Evolutionary conservation across 2,888 invertebrate genomes (phyloP).

Genomic region (Vanessa cardui): DNA sequence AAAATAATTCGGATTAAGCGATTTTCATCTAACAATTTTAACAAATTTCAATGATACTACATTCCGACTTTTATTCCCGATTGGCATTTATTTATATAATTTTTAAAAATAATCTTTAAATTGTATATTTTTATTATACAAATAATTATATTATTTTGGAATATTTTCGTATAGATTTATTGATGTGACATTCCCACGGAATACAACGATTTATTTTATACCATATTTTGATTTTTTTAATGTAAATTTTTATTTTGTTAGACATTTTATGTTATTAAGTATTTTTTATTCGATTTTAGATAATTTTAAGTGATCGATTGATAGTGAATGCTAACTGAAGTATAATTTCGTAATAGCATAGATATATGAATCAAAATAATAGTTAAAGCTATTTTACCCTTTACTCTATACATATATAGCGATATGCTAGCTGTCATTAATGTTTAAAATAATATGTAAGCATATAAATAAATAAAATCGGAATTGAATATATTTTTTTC

Average conservation of each 20-base stretch:
- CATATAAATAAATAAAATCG: constrained; percentile 68
- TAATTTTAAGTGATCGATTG: constrained; percentile 43
- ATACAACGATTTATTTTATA: constrained; percentile 74
- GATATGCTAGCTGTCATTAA: constrained; percentile 62
- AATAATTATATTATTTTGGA: constrained; percentile 52
- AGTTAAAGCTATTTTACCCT: constrained; percentile 44
- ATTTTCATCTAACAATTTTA: background rate
- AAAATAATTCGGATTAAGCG: background rate
- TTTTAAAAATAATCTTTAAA: constrained; percentile 35
- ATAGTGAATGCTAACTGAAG: constrained; percentile 30
- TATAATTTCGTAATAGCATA: constrained; percentile 40
- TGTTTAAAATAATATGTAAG: constrained; percentile 66
- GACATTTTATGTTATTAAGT: constrained; percentile 58
- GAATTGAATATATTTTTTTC: constrained; percentile 68
- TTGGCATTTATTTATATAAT: constrained; percentile 54
- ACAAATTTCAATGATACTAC: background rate
- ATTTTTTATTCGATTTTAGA: constrained; percentile 46
- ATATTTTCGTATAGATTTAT: constrained; percentile 67
- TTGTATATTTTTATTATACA: constrained; percentile 63
- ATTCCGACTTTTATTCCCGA: constrained; percentile 25
- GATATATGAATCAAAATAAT: constrained; percentile 44
- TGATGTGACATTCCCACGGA: constrained; percentile 64
- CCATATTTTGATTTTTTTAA: constrained; percentile 58
- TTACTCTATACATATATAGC: constrained; percentile 53
- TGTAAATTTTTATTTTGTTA: constrained; percentile 79